Base-by-base conservation (phyloP, 2,888 invertebrate genomes). In the Pherbina coryleti region DNA sequence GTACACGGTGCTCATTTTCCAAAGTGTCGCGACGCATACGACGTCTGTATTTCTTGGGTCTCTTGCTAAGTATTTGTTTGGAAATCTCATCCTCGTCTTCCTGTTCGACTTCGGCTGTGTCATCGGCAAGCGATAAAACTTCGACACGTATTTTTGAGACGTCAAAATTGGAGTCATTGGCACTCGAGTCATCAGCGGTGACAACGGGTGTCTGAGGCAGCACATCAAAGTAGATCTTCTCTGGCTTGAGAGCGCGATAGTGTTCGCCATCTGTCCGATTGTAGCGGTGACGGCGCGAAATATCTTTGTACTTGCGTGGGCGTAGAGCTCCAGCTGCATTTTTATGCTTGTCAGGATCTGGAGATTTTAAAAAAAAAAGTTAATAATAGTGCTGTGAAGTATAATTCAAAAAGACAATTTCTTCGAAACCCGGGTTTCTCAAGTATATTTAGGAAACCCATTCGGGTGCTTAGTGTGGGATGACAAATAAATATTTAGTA, bases 191-290 rank as follows among this genome's bases (percentile, higher is more conserved):
- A 11, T 83, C 79, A 3, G 85, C 81, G 4, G 72, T 73, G 5
- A 83, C 80, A 14, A 86, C 80, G 0, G 87, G 86, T 2, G 83
- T 82, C 76, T 84, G 83, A 9, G 89, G 85, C 75, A 86, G 78
- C 19, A 87, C 82, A 75, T 88, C 89, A 44, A 88, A 89, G 8
- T 82, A 81, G 2, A 88, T 85, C 78, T 84, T 86, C 44, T 86
- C 86, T 17, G 83, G 82, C 55, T 84, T 82, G 0, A 82, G 73
- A 17, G 81, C 70, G 70, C 80, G 79, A 80, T 78, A 82, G 71
- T 82, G 76, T 64, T 83, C 76, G 51, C 80, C 75, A 34, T 70
- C 51, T 34, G 79, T 77, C 4, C 74, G 77, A 22, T 80, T 80
- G 3, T 82, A 84, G 51, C 83, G 86, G 72, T 85, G 84, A 1